Conservation (phyloP, 2,113 vertebrate genomes). For the Lasiurus cinereus region DNA sequence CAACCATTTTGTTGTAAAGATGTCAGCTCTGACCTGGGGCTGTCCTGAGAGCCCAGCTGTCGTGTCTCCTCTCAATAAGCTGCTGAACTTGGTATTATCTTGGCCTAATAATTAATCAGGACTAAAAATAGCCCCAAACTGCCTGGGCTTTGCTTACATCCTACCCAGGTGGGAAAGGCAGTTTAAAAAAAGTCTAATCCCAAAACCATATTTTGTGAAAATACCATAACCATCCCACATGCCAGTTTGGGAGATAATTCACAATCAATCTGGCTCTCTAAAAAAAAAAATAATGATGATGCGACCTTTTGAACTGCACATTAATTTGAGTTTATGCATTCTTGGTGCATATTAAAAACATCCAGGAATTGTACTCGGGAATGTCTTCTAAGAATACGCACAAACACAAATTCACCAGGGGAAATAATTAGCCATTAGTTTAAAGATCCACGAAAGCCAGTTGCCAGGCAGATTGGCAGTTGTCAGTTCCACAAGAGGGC, state of each 20-base stretch:
- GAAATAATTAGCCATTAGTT: background rate
- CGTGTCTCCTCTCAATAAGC: constrained; percentile 21
- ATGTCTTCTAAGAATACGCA: constrained; percentile 27
- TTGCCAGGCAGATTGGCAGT: constrained; percentile 53
- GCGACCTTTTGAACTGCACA: background rate
- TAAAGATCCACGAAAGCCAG: constrained; percentile 27
- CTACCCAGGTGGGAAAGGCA: constrained; percentile 54
- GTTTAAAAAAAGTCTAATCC: background rate
- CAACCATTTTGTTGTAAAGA: background rate
- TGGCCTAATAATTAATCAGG: constrained; percentile 75
- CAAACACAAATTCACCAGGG: background rate
- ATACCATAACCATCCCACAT: background rate
- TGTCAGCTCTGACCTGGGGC: constrained; percentile 54
- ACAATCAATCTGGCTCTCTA: background rate
- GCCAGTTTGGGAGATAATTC: background rate
- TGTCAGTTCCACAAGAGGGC: constrained; percentile 61
- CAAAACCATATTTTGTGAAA: constrained; percentile 54
- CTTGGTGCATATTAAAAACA: constrained; percentile 34
- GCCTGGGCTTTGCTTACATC: constrained; percentile 69
- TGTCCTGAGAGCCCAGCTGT: constrained; percentile 56
- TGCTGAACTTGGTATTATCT: constrained; percentile 77
- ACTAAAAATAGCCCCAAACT: constrained; percentile 76
- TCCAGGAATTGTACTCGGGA: background rate
- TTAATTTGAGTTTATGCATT: background rate
- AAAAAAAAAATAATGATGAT: background rate